These are phyloP conservation scores for Todiramphus chloris DNA, from an alignment of 2,113 vertebrate species.

Conservation along the genomic window DNA sequence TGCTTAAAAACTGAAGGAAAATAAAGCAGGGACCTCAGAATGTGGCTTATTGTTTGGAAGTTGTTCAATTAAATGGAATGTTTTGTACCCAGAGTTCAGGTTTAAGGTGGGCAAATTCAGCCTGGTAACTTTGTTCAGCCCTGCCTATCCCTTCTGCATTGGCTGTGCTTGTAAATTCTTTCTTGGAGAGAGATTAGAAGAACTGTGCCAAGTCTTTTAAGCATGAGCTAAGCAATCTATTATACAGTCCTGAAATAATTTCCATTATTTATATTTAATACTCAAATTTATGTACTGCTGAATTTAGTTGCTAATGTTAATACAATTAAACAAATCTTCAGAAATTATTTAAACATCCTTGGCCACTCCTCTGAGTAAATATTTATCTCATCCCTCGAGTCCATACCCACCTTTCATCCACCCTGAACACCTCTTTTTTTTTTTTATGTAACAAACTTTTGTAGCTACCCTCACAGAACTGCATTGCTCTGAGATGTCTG, in stretches of 20 bases:
- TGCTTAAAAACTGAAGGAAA: background rate
- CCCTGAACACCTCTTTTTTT: background rate
- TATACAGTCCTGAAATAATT: background rate
- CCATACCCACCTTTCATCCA: background rate
- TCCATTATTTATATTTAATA: conserved; percentile 35
- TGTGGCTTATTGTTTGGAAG: background rate
- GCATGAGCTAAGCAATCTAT: conserved; percentile 25
- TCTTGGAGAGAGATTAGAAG: background rate
- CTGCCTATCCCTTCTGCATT: background rate
- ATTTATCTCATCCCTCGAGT: background rate
- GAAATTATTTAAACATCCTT: conserved; percentile 8
- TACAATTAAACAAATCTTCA: conserved; percentile 2
- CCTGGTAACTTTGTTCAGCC: background rate
- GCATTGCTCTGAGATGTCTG: background rate
- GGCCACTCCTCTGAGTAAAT: background rate
- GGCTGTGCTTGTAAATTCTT: conserved; percentile 14
- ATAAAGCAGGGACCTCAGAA: background rate
- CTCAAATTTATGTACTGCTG: background rate
- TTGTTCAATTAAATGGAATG: background rate
- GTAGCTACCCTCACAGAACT: background rate
- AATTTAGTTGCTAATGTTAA: background rate
- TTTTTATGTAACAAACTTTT: background rate
- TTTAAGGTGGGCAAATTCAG: background rate
- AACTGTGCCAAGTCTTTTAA: background rate
- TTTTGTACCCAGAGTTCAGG: background rate